These are phyloP conservation scores for Astyanax mexicanus DNA, from an alignment of 2,797 vertebrate species.

Conservation along the genomic window DNA sequence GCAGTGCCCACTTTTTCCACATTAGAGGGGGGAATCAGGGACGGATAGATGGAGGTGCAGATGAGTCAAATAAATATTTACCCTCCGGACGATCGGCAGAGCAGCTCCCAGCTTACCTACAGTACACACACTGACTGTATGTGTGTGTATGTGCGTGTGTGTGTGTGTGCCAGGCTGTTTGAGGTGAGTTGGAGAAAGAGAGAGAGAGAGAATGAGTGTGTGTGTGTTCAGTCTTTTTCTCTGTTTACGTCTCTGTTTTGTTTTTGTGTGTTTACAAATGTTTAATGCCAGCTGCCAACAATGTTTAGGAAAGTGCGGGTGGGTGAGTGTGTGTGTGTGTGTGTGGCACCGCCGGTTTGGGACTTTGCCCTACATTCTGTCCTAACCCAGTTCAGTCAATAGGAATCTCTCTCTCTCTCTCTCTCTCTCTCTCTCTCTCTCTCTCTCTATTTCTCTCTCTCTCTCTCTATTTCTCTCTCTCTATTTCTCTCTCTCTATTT, in stretches of 20 bases:
- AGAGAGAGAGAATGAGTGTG: background rate
- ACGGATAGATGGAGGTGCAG: background rate
- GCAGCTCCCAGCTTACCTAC: background rate
- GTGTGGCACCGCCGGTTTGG: conserved; percentile 36
- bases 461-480: no score
- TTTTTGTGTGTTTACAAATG: background rate
- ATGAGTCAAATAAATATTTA: conserved; percentile 53
- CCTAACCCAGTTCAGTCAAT: conserved; percentile 63
- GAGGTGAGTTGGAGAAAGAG: background rate
- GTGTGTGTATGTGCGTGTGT: background rate
- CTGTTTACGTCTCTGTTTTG: background rate
- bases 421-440: conserved; percentile 14
- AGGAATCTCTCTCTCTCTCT: conserved; percentile 56
- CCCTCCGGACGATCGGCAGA: conserved; percentile 53
- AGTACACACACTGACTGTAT: background rate
- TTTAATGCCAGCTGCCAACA: background rate
- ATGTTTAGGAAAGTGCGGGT: conserved; percentile 20
- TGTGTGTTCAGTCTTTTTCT: background rate
- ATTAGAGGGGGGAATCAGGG: background rate
- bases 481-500: background rate
- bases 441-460: background rate
- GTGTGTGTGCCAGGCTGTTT: background rate
- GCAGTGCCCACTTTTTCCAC: background rate
- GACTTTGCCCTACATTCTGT: conserved; percentile 61
- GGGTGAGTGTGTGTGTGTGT: conserved; percentile 27